A percentile compares a stretch with the other conserved stretches of the same genome.
Conservation (phyloP, 2,797 vertebrate genomes). For the Arremon brunneinucha region DNA sequence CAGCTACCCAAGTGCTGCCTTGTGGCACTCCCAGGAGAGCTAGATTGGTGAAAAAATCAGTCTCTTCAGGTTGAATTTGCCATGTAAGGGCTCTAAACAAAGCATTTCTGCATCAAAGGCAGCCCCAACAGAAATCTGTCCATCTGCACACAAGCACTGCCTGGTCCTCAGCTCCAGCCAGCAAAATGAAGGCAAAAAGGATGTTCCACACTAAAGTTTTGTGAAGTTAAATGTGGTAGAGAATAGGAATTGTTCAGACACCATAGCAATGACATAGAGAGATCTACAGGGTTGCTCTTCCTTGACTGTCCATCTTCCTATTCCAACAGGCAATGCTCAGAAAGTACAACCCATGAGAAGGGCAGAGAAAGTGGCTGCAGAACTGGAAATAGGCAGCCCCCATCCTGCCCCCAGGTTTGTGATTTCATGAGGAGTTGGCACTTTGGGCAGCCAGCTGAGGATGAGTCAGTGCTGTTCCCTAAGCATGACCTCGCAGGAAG, state of each 20-base stretch:
- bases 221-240: background rate
- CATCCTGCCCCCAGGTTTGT: background rate
- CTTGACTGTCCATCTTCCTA: background rate
- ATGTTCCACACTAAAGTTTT: background rate
- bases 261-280: background rate
- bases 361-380: background rate
- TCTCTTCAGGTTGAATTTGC: background rate
- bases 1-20: background rate
- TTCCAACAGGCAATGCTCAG: background rate
- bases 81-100: background rate
- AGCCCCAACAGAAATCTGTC: background rate
- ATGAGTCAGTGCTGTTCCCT: background rate
- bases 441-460: background rate
- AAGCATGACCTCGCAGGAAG: background rate
- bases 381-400: background rate
- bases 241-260: background rate
- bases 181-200: background rate
- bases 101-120: background rate
- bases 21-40: background rate
- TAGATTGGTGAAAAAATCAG: background rate
- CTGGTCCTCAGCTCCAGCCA: background rate
- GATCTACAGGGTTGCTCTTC: background rate
- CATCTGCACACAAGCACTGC: rapidly evolving
- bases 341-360: background rate
- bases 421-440: background rate